Base-by-base conservation (phyloP, 2,797 vertebrate genomes). In the Tangara arthus region DNA sequence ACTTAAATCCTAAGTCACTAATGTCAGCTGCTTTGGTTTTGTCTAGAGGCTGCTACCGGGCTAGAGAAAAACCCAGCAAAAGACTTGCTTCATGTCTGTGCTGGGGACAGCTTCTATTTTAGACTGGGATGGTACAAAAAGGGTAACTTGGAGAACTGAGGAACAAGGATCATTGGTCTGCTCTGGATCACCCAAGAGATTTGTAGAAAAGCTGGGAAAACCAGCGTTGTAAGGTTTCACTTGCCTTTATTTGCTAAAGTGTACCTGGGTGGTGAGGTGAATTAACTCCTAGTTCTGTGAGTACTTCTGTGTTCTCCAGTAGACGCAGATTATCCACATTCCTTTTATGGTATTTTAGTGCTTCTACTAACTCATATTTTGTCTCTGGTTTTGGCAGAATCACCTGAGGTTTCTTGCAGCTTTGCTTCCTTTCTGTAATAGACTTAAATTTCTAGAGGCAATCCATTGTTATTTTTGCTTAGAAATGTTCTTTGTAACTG, bases 341-440 rank as follows among this genome's bases (percentile, higher is more conserved):
- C 75, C 46, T 78, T 83, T 61, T 71, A 34, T 49, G 55, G 34
- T 75, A 5, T 32, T 76, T 15, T 15, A 27, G 21, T 50, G 11
- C 42, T 86, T 88, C 20, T 82, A 32, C 47, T 57, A 81, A 83
- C 64, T 49, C 19, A 2, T 80, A 12, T 61, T 41, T 81, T 83
- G 14, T 71, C 66, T 87, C 55, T 89, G 60, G 19, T 61, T 94
- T 93, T 86, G 79, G 65, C 61, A 87, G 75, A 57, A 28, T 78
- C 72, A 93, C 65, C 90, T 95, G 89, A 59, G 61, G 35, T 81
- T 87, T 80, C 69, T 79, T 3, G 1, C 47, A 66, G 26, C n/a
- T 94, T 91, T 87, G 32, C 59, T 81, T 92, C 65, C 8, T 5
- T 93, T 96, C 84, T 81, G 20, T 90, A 83, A 41, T 71, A 76